Evolutionary conservation across 2,888 invertebrate genomes (phyloP), one percentile per base, ranked within the genome.

Genomic region (Hydrotaea cyrtoneurina): DNA sequence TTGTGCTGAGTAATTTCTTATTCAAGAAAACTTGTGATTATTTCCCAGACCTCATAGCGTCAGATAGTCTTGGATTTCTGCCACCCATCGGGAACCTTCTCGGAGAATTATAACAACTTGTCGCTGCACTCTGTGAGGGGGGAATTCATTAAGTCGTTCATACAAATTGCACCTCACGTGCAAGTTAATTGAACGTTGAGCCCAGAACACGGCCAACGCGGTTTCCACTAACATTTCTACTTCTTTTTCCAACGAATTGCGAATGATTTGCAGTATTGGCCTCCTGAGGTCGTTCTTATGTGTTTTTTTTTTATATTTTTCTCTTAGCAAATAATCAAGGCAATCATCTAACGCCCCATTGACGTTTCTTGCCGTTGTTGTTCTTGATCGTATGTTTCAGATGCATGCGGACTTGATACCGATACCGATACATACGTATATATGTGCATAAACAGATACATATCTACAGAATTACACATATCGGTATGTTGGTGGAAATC

Each of bases 341-440:
- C 19, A 62, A 66, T 73, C 79, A 8, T 55, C 79, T 80, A 80
- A 80, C 79, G 79, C 79, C 79, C 79, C 26, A 15, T 15, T 59
- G n/a, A 57, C 23, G 57, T 21, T 13, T 8, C 3, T 53, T 23
- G 57, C 13, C 11, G 26, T 59, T 26, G 59, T 10, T 59, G 26
- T 10, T 13, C 2, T 5, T 10, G 21, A 11, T 11, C 21, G 10
- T 55, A 15, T 23, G 15, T 13, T 15, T 59, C 3, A 55, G 55
- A 55, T 21, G 21, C 55, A 31, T 31, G 31, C 31, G 31, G 31
- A 31, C 31, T 31, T 55, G 17, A 2, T 5, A 55, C 55, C 21
- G 19, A 21, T 55, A 21, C 2, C 7, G 7, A n/a, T 53, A 13
- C 5, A 17, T 3, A 4, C 3, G 21, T 55, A 10, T 17, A 19